Conservation (phyloP, 2,888 invertebrate genomes). For the Clistopyga incitator region DNA sequence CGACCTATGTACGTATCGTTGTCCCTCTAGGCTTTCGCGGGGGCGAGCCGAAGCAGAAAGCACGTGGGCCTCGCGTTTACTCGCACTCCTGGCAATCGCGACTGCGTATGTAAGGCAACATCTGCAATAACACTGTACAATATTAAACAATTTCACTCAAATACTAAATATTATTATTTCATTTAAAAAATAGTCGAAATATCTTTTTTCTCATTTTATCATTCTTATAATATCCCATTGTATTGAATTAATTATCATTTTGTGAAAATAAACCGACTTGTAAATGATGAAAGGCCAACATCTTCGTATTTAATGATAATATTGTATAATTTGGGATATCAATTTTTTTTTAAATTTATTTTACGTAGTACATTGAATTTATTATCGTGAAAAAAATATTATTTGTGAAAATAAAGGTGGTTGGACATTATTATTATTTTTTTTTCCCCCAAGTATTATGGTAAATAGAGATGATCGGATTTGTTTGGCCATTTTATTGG, state of each 20-base stretch:
- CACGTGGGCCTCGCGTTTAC: slow-evolving; percentile 39
- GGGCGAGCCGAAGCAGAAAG: background rate
- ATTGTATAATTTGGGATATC: background rate
- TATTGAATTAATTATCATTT: too few species aligned
- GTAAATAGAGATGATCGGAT: too few species aligned
- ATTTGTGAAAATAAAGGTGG: too few species aligned
- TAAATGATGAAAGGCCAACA: slow-evolving; percentile 5
- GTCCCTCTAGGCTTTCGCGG: background rate
- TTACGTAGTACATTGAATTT: too few species aligned
- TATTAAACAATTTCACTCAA: background rate
- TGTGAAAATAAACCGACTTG: too few species aligned
- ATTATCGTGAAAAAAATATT: too few species aligned
- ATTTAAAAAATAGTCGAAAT: background rate
- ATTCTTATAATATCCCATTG: too few species aligned
- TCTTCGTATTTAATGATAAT: too few species aligned
- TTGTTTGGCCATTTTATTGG: too few species aligned
- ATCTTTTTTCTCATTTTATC: background rate
- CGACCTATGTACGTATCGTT: background rate
- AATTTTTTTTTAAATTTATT: too few species aligned
- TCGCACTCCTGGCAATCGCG: slow-evolving; percentile 25
- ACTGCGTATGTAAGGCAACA: background rate
- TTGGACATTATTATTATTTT: too few species aligned
- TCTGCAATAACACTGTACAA: background rate
- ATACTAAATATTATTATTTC: background rate
- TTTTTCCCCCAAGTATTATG: too few species aligned